Evolutionary conservation across 2,888 invertebrate species (phyloP), one percentile per base, ranked within the genome.

Genomic region (Abrostola tripartita): DNA sequence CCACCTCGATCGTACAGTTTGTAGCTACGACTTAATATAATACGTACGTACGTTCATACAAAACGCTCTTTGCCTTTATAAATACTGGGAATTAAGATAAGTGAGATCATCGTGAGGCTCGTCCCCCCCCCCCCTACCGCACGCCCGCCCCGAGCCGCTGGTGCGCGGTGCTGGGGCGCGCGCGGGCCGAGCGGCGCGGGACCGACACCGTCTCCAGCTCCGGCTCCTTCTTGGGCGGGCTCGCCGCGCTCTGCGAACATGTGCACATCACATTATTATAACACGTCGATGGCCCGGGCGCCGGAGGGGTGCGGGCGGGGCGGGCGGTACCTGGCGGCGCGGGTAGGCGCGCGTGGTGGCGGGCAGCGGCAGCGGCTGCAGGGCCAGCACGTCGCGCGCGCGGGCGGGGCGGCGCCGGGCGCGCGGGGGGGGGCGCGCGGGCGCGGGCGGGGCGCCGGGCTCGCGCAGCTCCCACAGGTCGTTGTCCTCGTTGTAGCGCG

Each of bases 401-500:
- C 95, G 71, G 96, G 85, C 98, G 98, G 84, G 98, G 97, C 89
- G 91, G 91, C 82, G 86, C 84, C 90, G 97, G 52, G 44, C 60
- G 47, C 44, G 60, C 37, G 41, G 54, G 14, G 40, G 50, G 50
- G 37, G 10, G 40, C n/a, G 24, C 24, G 24, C 41, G 40, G 14
- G 38, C 11, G 11, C 14, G 24, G 42, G 42, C n/a, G 8, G 12
- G 37, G 41, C 24, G 36, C 10, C 1, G 76, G 98, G 95, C 81
- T 99, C 99, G 81, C 98, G 97, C 62, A 99, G 95, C 89, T 99
- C 99, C 78, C 78, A 78, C 72, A 97, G 96, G 84, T 98, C 97
- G 11, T 37, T 52, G 68, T 78, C 78, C 62, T 78, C 78, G 76
- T 66, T 69, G 71, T 79, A 72, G 90, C 98, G 97, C 65, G 99